Base-by-base conservation (phyloP, 2,797 vertebrate species). In the Cyclopterus lumpus region DNA sequence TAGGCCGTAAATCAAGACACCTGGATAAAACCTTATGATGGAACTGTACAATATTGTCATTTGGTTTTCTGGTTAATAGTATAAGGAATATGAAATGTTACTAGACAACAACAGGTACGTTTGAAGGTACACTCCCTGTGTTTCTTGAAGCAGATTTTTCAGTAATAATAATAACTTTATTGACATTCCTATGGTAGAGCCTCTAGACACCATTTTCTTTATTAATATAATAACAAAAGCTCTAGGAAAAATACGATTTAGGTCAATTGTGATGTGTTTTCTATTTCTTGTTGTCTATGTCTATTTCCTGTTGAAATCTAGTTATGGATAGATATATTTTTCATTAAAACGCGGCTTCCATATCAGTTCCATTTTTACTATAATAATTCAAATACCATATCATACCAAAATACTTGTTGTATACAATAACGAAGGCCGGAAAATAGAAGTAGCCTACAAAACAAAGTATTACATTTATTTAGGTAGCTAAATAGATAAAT, bases 1-100 rank as follows among this genome's bases (percentile, higher is more conserved):
- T 61, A 51, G 59, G 57, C 67, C 30, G 4, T 68, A 81, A 69
- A 84, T 49, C 59, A 36, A 74, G 61, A 59, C 71, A 81, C 71
- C 61, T 57, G 71, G 12, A 85, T 24, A 30, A 51, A 69, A 48
- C 28, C 5, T 20, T n/a, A 32, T 5, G 10, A 54, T 54, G 38
- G 5, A 48, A 73, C 20, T 65, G 24, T 30, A 30, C 38, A 44
- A 48, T 51, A 42, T 3, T 75, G 14, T 55, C 15, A 16, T 36
- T 59, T 36, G 5, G 2, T 53, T 24, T 30, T 60, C 4, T 46
- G 8, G 34, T 62, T 36, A 67, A 55, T 60, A 65, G 20, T 60
- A 57, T 65, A 12, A 12, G 0, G 1, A 62, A 66, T 58, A 49
- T 38, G 8, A 22, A 63, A 44, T 57, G 3, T 12, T 38, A 34